A percentile compares a stretch with the other conserved stretches of the same genome.
Conservation (phyloP, 1,140 invertebrate genomes). For the Goniozus legneri region DNA sequence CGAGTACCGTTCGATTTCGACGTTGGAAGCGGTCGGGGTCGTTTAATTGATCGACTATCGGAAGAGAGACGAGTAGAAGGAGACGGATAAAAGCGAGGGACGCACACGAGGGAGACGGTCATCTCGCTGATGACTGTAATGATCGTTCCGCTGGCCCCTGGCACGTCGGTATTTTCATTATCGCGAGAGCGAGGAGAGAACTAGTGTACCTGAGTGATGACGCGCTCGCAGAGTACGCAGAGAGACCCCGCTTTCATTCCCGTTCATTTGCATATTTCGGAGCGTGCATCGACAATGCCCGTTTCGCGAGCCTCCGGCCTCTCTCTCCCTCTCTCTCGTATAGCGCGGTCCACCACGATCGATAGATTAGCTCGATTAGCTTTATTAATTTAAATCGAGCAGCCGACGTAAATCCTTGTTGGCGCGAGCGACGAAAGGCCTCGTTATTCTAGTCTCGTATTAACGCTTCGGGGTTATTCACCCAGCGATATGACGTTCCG, state of each 20-base stretch:
- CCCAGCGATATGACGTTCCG: no score
- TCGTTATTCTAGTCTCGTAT: no score
- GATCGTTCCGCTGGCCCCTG: slow-evolving; percentile 26
- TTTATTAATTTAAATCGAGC: slow-evolving; percentile 39
- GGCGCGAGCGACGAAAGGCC: no score
- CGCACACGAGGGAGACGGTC: no score
- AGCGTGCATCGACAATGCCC: slow-evolving; percentile 20
- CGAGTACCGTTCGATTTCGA: slow-evolving; percentile 19
- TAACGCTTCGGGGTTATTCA: no score
- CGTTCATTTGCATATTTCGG: slow-evolving; percentile 42
- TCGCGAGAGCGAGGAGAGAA: slow-evolving; percentile 17
- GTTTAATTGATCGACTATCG: slow-evolving; percentile 40
- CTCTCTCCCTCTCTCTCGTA: no score
- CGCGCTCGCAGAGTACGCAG: no score
- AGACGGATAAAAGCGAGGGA: no score
- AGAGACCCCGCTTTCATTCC: slow-evolving; percentile 27
- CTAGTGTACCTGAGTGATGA: slow-evolving; percentile 30
- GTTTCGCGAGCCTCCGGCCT: no score
- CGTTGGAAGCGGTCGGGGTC: slow-evolving; percentile 14
- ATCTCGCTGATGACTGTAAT: slow-evolving; percentile 38
- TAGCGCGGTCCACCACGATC: slow-evolving; percentile 3
- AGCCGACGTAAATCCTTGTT: neutral
- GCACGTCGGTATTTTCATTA: slow-evolving; percentile 44
- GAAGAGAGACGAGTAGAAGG: no score
- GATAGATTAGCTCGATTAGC: slow-evolving; percentile 39